Conservation (phyloP, 2,113 vertebrate genomes). For the Lonchura striata region DNA sequence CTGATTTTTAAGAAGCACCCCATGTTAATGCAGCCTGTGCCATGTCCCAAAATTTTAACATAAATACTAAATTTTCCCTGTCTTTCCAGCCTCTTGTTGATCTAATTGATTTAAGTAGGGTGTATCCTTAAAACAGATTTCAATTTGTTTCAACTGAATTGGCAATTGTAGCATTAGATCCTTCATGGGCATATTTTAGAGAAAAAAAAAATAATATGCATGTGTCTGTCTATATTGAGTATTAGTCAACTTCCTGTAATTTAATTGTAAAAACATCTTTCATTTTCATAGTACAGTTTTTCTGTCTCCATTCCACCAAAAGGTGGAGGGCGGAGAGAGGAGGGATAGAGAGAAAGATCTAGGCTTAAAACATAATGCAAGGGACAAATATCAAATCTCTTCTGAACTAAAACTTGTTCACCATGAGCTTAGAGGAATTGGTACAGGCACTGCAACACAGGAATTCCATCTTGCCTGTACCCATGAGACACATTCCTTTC, state of each 20-base stretch:
- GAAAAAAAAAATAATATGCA: background rate
- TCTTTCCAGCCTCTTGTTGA: background rate
- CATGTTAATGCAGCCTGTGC: background rate
- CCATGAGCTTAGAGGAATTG: rapidly evolving
- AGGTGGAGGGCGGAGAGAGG: rapidly evolving
- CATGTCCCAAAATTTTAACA: background rate
- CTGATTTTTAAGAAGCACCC: rapidly evolving
- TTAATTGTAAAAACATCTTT: background rate
- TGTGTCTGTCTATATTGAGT: background rate
- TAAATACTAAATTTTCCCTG: background rate
- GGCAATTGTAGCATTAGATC: background rate
- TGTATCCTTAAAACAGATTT: background rate
- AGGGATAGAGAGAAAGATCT: background rate
- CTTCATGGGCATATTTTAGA: background rate
- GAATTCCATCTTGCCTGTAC: background rate
- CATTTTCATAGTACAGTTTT: background rate
- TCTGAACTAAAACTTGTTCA: background rate
- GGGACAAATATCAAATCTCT: background rate
- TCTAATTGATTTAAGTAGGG: background rate
- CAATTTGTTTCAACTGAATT: background rate
- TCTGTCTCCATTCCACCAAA: background rate
- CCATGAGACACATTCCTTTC: background rate
- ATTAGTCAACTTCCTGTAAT: background rate
- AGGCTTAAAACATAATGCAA: background rate
- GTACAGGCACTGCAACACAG: rapidly evolving